Evolutionary conservation across 2,113 vertebrate genomes (phyloP), one percentile per base, ranked within the genome.

Genomic region (Spea multiplicata): DNA sequence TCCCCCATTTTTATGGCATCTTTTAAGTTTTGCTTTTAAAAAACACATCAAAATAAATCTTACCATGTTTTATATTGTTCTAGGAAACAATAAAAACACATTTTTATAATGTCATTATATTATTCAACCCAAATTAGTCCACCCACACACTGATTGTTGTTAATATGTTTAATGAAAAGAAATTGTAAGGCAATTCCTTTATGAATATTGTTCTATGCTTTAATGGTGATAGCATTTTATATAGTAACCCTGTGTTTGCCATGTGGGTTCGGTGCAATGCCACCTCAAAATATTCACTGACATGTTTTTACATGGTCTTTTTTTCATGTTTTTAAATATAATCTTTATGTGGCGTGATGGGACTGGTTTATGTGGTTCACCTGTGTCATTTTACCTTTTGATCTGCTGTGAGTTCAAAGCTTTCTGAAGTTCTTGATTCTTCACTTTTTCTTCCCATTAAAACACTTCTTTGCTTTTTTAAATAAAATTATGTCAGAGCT

Each of bases 331-430:
- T 30, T 30, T 30, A 30, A 30, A 1, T 30, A 61, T 55, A 76
- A 68, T 76, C 44, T 46, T 5, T 7, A 59, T 30, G 44, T 59
- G 66, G 68, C 74, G 48, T 69, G 65, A 52, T 47, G 47, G 44
- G 52, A 69, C 74, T 67, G 52, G 74, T 76, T 59, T 69, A 12
- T 57, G 66, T 69, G 44, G 59, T 48, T 17, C 45, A 69, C 48
- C 16, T 52, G 12, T 77, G 53, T 70, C 7, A 0, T 68, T 61
- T 68, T 59, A 44, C 48, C 66, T 77, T 53, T 77, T 70, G 75
- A 77, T 70, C 66, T 14, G 47, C 9, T 68, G 3, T 45, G 8
- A 48, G 74, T 76, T 76, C 74, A 76, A 76, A 76, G 75, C 69
- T 77, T 71, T 76, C 68, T 68, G 62, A 61, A 49, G 67, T 61